A percentile compares a stretch with the other conserved stretches of the same genome.
These are phyloP conservation scores for Nymphalis polychloros DNA, from an alignment of 2,888 invertebrate genomes.

Conservation along the genomic window DNA sequence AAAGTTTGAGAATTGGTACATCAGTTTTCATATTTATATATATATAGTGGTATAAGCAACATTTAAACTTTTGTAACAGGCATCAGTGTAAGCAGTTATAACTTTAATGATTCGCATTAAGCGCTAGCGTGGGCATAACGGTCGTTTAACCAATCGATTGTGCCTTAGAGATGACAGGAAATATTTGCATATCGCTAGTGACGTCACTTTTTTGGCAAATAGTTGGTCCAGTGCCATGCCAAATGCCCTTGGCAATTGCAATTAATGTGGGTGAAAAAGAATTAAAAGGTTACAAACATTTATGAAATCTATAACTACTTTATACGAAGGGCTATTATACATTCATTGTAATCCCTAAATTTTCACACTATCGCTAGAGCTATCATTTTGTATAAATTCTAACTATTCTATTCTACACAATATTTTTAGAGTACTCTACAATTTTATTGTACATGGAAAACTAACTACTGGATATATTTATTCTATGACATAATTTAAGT, in stretches of 20 bases:
- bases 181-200: background rate
- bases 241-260: conserved; percentile 6
- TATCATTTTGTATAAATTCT: conserved; percentile 80
- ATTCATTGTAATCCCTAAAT: conserved; percentile 66
- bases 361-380: conserved; percentile 69
- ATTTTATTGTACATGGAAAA: conserved; percentile 80
- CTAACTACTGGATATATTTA: conserved; percentile 77
- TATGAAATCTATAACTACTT: conserved; percentile 62
- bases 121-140: background rate
- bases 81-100: conserved; percentile 4
- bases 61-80: conserved; percentile 11
- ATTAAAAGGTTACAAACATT: conserved; percentile 55
- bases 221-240: conserved; percentile 10
- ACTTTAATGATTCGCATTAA: conserved; percentile 5
- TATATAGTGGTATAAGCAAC: background rate
- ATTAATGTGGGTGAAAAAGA: conserved; percentile 6
- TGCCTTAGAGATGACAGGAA: background rate
- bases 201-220: conserved; percentile 1
- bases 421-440: conserved; percentile 72
- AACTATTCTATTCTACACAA: conserved; percentile 66
- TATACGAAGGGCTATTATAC: conserved; percentile 69
- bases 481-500: conserved; percentile 78
- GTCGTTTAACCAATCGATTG: background rate
- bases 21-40: conserved; percentile 1
- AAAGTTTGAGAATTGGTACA: conserved; percentile 13